Evolutionary conservation across 35 echinoderm and acorn worm genomes (phyloP).

Genomic region (Amphiura filiformis): DNA sequence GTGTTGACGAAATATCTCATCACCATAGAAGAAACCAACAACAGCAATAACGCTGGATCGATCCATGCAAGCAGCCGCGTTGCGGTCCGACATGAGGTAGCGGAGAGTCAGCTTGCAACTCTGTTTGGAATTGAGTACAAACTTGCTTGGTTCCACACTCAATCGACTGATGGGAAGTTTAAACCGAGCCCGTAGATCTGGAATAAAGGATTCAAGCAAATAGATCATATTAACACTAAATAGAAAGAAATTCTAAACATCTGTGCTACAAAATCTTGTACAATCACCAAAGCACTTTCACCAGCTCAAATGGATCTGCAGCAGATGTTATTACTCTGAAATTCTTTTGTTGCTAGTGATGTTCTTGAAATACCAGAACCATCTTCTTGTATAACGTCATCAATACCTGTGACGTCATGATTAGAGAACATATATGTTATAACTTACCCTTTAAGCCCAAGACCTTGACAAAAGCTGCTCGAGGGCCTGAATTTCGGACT

Average conservation of each 20-base stretch:
- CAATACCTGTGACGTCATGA: too few species aligned
- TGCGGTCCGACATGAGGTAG: slow-evolving; percentile 42
- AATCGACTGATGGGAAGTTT: slow-evolving; percentile 71
- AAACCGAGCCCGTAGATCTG: slow-evolving; percentile 34
- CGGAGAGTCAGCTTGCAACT: slow-evolving; percentile 48
- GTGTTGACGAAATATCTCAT: slow-evolving; percentile 79
- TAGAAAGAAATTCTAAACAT: too few species aligned
- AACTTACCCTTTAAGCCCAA: slow-evolving; percentile 81
- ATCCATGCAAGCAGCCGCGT: not conserved
- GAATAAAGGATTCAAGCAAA: not conserved
- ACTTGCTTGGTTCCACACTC: slow-evolving; percentile 85
- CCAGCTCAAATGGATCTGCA: too few species aligned
- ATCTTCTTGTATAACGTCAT: too few species aligned
- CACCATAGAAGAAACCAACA: slow-evolving; percentile 90
- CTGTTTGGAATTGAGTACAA: slow-evolving; percentile 58
- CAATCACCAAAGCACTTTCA: too few species aligned
- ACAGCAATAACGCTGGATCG: slow-evolving; percentile 53
- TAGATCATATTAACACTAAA: too few species aligned
- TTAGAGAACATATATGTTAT: too few species aligned
- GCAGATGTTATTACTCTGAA: too few species aligned
- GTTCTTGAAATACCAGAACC: too few species aligned
- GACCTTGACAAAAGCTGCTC: slow-evolving; percentile 90
- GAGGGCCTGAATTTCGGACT: slow-evolving; percentile 71
- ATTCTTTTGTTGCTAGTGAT: too few species aligned
- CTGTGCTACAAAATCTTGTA: too few species aligned